A percentile compares a stretch with the other conserved stretches of the same genome.
Evolutionary conservation across 2,113 vertebrate genomes (phyloP).

Genomic region (Cyphomyrus discorhynchus): DNA sequence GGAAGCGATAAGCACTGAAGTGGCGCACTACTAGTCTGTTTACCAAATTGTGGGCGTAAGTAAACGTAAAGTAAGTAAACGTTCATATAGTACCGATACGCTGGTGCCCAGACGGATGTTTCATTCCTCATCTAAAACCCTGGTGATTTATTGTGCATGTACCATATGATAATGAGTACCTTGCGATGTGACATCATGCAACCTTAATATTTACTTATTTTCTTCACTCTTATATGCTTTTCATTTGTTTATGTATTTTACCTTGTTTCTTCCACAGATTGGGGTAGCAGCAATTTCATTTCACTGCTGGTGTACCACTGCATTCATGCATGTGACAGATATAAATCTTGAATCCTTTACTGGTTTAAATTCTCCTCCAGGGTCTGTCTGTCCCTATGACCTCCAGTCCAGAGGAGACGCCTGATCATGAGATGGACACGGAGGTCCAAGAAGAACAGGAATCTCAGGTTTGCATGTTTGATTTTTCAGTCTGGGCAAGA

Average conservation of each 20-base stretch:
- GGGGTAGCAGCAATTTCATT: neutral
- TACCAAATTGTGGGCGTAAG: too few relatives aligned
- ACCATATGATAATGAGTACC: too few relatives aligned
- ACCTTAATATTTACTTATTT: too few relatives aligned
- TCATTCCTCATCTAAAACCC: too few relatives aligned
- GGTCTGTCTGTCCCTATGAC: slow-evolving; percentile 36
- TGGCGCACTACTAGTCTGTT: too few relatives aligned
- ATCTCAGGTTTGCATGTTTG: slow-evolving; percentile 56
- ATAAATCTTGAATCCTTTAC: neutral
- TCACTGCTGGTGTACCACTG: neutral
- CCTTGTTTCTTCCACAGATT: neutral
- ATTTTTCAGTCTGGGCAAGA: neutral
- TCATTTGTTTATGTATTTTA: neutral
- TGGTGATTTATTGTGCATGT: too few relatives aligned
- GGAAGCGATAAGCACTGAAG: too few relatives aligned
- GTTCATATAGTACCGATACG: too few relatives aligned
- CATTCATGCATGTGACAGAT: neutral
- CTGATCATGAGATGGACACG: slow-evolving; percentile 48
- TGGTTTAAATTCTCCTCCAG: slow-evolving; percentile 21
- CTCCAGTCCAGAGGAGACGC: slow-evolving; percentile 45
- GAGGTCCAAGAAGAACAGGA: slow-evolving; percentile 61
- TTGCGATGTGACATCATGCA: too few relatives aligned
- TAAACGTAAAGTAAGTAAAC: too few relatives aligned
- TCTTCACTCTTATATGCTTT: neutral
- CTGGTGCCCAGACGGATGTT: too few relatives aligned